A percentile compares a stretch with the other conserved stretches of the same genome.
phyloP scores from a whole-genome alignment of 2,888 invertebrate genomes.

The Ormyrus nitidulus region DNA sequence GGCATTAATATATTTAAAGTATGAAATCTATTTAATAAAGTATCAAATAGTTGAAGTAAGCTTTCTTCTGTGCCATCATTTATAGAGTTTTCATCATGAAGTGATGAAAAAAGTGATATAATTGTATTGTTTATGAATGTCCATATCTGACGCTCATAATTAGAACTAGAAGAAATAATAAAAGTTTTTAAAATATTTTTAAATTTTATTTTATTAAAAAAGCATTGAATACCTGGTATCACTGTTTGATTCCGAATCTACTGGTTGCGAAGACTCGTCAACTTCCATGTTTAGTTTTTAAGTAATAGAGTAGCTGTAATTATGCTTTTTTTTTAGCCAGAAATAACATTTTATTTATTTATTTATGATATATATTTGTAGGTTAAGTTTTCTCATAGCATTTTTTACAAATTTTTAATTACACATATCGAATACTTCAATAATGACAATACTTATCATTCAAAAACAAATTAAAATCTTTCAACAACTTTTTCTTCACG shows the following conservation, averaged over 20 bases:
- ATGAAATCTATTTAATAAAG: slow-evolving; percentile 70
- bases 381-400: too few species aligned
- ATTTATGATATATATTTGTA: too few species aligned
- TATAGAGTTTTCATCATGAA: slow-evolving; percentile 73
- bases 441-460: too few species aligned
- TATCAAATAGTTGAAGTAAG: slow-evolving; percentile 79
- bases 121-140: slow-evolving; percentile 81
- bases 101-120: slow-evolving; percentile 78
- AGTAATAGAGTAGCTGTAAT: too few species aligned
- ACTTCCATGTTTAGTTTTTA: slow-evolving; percentile 31
- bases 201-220: background rate
- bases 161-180: slow-evolving; percentile 33
- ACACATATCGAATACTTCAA: too few species aligned
- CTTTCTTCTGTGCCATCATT: slow-evolving; percentile 77
- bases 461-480: too few species aligned
- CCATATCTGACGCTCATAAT: slow-evolving; percentile 75
- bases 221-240: slow-evolving; percentile 28
- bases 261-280: slow-evolving; percentile 1
- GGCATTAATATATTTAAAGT: slow-evolving; percentile 69
- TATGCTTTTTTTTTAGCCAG: too few species aligned
- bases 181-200: background rate
- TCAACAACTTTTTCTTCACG: too few species aligned
- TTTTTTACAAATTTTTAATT: too few species aligned
- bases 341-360: too few species aligned
- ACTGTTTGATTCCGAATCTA: slow-evolving; percentile 15